Evolutionary conservation across 2,113 vertebrate genomes (phyloP).

Genomic region (Atherinomorus stipes): DNA sequence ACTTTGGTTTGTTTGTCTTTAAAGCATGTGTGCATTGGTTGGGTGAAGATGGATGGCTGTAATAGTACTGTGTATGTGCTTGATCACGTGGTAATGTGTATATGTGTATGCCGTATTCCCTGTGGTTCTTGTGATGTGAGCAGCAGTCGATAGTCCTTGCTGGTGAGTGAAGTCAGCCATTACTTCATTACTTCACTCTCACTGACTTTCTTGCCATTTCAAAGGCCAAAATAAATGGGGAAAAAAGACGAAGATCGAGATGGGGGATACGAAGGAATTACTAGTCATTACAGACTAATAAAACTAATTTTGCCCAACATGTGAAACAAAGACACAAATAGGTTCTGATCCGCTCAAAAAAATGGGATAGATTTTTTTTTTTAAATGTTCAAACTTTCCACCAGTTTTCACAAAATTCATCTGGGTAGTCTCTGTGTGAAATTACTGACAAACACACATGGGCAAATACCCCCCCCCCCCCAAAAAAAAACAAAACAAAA

Average conservation of each 20-base stretch:
- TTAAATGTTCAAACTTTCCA: too few species aligned
- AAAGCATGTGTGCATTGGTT: slow-evolving; percentile 35
- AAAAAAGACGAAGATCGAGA: background rate
- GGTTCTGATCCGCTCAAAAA: too few species aligned
- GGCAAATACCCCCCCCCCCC: too few species aligned
- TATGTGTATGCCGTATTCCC: slow-evolving; percentile 17
- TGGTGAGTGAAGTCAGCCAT: slow-evolving; percentile 57
- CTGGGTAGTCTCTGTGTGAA: too few species aligned
- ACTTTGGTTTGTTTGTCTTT: slow-evolving; percentile 47
- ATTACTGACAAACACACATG: too few species aligned
- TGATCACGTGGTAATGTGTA: background rate
- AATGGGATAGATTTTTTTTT: too few species aligned
- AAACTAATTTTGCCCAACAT: background rate
- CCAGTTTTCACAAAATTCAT: too few species aligned
- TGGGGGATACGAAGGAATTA: background rate
- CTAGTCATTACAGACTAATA: background rate
- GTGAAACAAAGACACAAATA: background rate
- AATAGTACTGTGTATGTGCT: slow-evolving; percentile 1
- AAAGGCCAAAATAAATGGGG: slow-evolving; percentile 32
- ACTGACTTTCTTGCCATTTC: slow-evolving; percentile 34
- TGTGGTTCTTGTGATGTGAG: slow-evolving; percentile 13
- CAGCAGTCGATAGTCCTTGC: slow-evolving; percentile 46
- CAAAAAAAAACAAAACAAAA: too few species aligned
- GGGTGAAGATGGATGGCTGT: slow-evolving; percentile 33
- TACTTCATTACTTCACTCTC: slow-evolving; percentile 63